A percentile compares a stretch with the other conserved stretches of the same genome.
These are phyloP conservation scores for Pemphredon lugubris DNA, from an alignment of 2,888 invertebrate genomes.

Conservation along the genomic window DNA sequence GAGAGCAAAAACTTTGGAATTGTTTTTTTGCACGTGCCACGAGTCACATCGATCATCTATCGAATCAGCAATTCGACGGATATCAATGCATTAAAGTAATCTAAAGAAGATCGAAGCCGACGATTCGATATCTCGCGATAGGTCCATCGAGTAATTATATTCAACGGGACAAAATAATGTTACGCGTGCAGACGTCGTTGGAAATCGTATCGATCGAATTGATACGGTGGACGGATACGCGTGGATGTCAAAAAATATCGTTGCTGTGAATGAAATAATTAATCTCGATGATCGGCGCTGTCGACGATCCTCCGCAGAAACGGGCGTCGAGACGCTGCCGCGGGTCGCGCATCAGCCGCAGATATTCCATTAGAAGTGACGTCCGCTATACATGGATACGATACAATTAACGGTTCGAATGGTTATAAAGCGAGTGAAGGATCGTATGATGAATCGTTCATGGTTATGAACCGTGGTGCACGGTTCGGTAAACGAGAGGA, in stretches of 20 bases:
- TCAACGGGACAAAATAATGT: background rate
- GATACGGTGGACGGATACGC: background rate
- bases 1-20: too few species aligned
- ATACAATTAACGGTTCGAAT: conserved; percentile 14
- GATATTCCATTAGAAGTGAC: conserved; percentile 25
- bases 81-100: background rate
- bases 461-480: too few species aligned
- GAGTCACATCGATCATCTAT: too few species aligned
- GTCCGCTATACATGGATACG: conserved; percentile 13
- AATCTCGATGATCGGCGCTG: conserved; percentile 11
- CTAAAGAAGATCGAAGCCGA: background rate
- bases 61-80: background rate
- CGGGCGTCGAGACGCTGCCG: conserved; percentile 16
- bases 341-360: conserved; percentile 15
- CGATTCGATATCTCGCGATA: too few species aligned
- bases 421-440: conserved; percentile 4
- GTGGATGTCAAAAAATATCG: conserved; percentile 4
- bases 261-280: conserved; percentile 28
- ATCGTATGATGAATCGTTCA: conserved; percentile 4
- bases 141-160: too few species aligned
- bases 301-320: conserved; percentile 24
- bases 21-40: too few species aligned
- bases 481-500: background rate
- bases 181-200: too few species aligned
- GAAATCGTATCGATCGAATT: background rate